Evolutionary conservation across 2,797 vertebrate species (phyloP).

Genomic region (Premnoplex brunnescens): DNA sequence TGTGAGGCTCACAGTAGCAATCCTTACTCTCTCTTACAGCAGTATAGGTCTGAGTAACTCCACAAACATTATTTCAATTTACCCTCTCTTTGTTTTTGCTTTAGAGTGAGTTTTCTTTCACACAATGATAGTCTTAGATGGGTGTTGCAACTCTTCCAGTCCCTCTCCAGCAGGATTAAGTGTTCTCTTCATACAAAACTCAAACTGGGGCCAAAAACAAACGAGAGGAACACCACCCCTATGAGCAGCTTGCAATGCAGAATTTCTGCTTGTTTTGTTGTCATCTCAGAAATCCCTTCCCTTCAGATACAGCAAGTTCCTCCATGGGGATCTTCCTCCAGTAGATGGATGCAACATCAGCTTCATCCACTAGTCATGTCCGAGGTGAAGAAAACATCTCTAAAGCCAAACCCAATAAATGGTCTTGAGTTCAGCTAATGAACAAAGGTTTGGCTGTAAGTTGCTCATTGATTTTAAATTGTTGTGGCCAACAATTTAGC

Average conservation of each 20-base stretch:
- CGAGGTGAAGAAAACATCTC: not conserved
- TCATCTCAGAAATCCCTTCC: not conserved
- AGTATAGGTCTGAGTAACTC: not conserved
- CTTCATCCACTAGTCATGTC: not conserved
- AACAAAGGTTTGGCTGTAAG: not conserved
- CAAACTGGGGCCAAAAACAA: not conserved
- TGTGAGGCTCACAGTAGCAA: not conserved
- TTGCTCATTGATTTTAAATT: not conserved
- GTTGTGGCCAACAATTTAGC: not conserved
- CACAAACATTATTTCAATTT: not conserved
- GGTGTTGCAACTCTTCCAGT: not conserved
- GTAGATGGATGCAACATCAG: not conserved
- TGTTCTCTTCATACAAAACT: not conserved
- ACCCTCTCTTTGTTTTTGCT: not conserved
- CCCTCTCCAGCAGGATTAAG: conserved; percentile 34
- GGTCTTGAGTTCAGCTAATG: not conserved
- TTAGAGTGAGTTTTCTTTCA: not conserved
- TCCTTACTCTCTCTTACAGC: not conserved
- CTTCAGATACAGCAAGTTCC: not conserved
- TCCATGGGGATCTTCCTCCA: not conserved
- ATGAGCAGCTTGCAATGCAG: not conserved
- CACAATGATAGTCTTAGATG: not conserved
- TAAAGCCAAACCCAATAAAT: not conserved
- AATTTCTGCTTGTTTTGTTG: not conserved
- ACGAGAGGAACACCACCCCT: not conserved